Percentiles rank a stretch among this genome's conserved stretches.
These are phyloP conservation scores for Temnothorax unifasciatus DNA, from an alignment of 2,888 invertebrate genomes.

Conservation along the genomic window DNA sequence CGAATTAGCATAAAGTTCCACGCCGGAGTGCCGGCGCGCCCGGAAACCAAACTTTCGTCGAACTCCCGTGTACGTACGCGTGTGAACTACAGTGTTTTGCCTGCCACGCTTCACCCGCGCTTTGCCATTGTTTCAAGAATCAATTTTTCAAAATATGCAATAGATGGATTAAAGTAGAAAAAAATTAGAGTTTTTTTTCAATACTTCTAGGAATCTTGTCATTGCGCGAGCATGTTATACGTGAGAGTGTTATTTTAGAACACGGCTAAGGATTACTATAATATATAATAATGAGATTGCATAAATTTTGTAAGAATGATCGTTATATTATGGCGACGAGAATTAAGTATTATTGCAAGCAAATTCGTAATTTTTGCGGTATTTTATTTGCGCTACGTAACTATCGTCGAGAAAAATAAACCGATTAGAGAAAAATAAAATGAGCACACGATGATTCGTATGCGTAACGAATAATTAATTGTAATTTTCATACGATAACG, in stretches of 20 bases:
- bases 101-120: background rate
- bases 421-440: background rate
- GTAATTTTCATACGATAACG: background rate
- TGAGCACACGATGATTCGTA: background rate
- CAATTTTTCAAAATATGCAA: slow-evolving; percentile 15
- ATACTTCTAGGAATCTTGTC: background rate
- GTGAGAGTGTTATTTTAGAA: background rate
- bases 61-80: slow-evolving; percentile 6
- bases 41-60: slow-evolving; percentile 42
- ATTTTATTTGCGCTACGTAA: background rate
- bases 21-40: slow-evolving; percentile 32
- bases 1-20: slow-evolving; percentile 62
- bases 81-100: slow-evolving; percentile 24
- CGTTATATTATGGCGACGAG: background rate
- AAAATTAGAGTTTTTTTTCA: background rate
- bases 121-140: background rate
- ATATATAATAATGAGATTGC: background rate
- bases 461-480: background rate
- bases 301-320: background rate
- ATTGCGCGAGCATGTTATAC: background rate
- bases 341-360: background rate
- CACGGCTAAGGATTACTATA: background rate
- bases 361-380: background rate
- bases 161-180: background rate
- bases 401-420: background rate